phyloP scores from a whole-genome alignment of 2,888 invertebrate species.

The Chirona hameri region DNA sequence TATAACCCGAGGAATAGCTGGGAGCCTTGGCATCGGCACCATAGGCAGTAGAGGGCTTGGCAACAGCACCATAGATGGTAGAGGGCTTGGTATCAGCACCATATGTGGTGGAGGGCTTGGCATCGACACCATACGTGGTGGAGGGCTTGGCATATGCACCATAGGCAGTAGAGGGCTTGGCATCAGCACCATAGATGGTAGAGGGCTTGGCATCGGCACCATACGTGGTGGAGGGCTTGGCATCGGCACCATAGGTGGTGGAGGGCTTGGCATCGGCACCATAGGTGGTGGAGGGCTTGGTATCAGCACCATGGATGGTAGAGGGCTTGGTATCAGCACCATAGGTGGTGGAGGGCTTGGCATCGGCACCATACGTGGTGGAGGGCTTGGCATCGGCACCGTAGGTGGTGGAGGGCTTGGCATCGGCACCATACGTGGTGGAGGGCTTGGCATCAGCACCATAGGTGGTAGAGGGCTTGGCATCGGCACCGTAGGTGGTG shows the following conservation, averaged over 20 bases:
- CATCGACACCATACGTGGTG: not conserved
- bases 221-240: not conserved
- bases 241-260: not conserved
- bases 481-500: not conserved
- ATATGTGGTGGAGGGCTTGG: not conserved
- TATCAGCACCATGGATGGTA: not conserved
- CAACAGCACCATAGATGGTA: not conserved
- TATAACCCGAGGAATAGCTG: not conserved
- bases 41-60: not conserved
- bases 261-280: not conserved
- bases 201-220: not conserved
- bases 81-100: not conserved
- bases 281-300: not conserved
- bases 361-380: not conserved
- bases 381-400: not conserved
- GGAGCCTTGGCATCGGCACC: not conserved
- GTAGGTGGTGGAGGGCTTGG: not conserved
- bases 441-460: not conserved
- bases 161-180: not conserved
- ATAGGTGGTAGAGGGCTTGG: not conserved
- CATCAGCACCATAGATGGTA: not conserved
- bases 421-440: not conserved
- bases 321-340: not conserved
- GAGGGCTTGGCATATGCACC: not conserved
- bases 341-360: not conserved